These are phyloP conservation scores for Euschistus heros DNA, from an alignment of 1,140 invertebrate genomes.

Conservation along the genomic window DNA sequence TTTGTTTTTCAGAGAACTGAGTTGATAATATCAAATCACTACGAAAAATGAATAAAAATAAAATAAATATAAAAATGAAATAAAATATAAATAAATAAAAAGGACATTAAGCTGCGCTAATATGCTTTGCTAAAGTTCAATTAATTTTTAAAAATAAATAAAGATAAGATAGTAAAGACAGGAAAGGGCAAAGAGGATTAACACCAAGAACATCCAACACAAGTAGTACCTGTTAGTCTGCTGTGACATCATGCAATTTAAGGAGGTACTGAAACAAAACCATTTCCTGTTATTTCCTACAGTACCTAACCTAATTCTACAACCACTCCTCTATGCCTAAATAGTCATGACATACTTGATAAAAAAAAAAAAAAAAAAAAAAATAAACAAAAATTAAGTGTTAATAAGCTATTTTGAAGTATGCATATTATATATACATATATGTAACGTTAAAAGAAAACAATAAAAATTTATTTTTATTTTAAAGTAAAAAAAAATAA, in stretches of 20 bases:
- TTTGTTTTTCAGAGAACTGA: background rate
- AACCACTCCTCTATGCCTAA: constrained; percentile 26
- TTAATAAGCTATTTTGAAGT: background rate
- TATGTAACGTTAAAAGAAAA: no score
- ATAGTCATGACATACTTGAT: background rate
- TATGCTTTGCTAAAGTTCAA: constrained; percentile 8
- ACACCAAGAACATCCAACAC: constrained; percentile 29
- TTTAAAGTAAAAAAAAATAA: no score
- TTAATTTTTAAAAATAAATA: background rate
- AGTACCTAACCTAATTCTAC: constrained; percentile 22
- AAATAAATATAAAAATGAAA: no score
- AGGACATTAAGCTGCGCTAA: constrained; percentile 10
- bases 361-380: background rate
- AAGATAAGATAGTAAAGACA: constrained; percentile 8
- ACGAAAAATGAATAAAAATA: no score
- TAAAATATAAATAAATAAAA: background rate
- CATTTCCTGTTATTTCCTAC: constrained; percentile 29
- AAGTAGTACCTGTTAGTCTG: constrained; percentile 33
- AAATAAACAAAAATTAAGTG: background rate
- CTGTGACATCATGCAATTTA: constrained; percentile 34
- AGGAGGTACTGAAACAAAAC: constrained; percentile 34
- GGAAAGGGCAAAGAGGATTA: constrained; percentile 19
- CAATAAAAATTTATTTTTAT: no score
- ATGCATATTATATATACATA: background rate
- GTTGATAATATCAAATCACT: no score